A percentile compares a stretch with the other conserved stretches of the same genome.
phyloP scores from a whole-genome alignment of 2,113 vertebrate genomes.

The Podarcis cretensis region DNA sequence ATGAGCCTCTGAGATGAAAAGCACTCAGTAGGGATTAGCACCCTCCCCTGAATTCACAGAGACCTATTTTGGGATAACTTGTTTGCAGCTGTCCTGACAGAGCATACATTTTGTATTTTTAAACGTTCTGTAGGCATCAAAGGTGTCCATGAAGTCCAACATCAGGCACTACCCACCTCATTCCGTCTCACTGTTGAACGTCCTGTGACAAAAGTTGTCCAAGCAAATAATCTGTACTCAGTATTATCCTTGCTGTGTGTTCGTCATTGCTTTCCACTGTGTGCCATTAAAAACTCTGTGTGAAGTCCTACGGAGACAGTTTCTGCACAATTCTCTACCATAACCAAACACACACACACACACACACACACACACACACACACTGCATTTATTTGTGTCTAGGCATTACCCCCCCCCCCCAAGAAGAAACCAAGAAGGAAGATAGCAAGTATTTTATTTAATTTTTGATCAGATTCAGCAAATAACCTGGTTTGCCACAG shows the following conservation, averaged over 20 bases:
- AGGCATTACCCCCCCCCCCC: no score
- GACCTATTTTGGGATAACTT: background rate
- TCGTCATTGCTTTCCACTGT: background rate
- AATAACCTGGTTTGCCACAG: background rate
- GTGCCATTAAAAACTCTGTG: background rate
- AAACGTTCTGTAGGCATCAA: background rate
- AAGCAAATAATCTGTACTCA: background rate
- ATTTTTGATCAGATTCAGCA: background rate
- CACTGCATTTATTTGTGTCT: background rate
- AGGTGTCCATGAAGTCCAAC: background rate
- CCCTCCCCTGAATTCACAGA: background rate
- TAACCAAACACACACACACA: background rate
- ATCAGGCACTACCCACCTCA: background rate
- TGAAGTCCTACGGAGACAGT: no score
- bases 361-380: background rate
- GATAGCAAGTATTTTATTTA: background rate
- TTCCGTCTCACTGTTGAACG: background rate
- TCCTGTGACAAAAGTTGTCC: background rate
- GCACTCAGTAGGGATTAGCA: background rate
- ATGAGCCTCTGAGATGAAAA: no score
- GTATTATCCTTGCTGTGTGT: background rate
- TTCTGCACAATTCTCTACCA: background rate
- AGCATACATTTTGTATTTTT: background rate
- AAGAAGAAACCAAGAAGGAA: background rate
- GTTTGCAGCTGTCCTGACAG: background rate